Evolutionary conservation across 2,797 vertebrate genomes (phyloP).

Genomic region (Pogonophryne albipinna): DNA sequence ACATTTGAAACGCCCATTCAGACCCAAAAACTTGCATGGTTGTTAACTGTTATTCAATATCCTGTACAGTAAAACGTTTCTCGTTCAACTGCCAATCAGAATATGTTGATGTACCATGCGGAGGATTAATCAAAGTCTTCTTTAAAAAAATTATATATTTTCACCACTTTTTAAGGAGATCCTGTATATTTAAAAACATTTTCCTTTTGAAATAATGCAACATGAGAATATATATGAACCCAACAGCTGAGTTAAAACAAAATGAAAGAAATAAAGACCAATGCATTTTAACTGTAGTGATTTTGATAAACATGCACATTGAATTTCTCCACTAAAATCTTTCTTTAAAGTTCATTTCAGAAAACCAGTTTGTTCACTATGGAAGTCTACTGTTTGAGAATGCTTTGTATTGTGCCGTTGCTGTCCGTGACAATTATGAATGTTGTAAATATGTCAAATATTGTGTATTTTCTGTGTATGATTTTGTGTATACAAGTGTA

Average conservation of each 20-base stretch:
- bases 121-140: slow-evolving; percentile 47
- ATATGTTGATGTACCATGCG: slow-evolving; percentile 17
- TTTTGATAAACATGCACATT: slow-evolving; percentile 35
- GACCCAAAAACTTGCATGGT: slow-evolving; percentile 78
- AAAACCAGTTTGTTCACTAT: slow-evolving; percentile 51
- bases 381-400: slow-evolving; percentile 67
- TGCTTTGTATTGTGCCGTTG: slow-evolving; percentile 72
- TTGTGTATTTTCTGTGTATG: slow-evolving; percentile 65
- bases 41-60: slow-evolving; percentile 73
- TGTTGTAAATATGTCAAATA: slow-evolving; percentile 77
- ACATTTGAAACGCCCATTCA: slow-evolving; percentile 41
- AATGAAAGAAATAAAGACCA: slow-evolving; percentile 51
- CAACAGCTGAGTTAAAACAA: slow-evolving; percentile 27
- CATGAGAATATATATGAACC: slow-evolving; percentile 21
- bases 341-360: slow-evolving; percentile 34
- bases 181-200: slow-evolving; percentile 66
- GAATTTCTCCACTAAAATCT: slow-evolving; percentile 11
- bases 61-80: slow-evolving; percentile 38
- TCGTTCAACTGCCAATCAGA: slow-evolving; percentile 74
- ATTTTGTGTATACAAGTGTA: slow-evolving; percentile 67
- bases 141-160: slow-evolving; percentile 74
- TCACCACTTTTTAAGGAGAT: slow-evolving; percentile 76
- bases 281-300: slow-evolving; percentile 31
- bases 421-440: slow-evolving; percentile 66
- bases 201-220: slow-evolving; percentile 46